Evolutionary conservation across 2,797 vertebrate species (phyloP).

Genomic region (Gouania willdenowi): DNA sequence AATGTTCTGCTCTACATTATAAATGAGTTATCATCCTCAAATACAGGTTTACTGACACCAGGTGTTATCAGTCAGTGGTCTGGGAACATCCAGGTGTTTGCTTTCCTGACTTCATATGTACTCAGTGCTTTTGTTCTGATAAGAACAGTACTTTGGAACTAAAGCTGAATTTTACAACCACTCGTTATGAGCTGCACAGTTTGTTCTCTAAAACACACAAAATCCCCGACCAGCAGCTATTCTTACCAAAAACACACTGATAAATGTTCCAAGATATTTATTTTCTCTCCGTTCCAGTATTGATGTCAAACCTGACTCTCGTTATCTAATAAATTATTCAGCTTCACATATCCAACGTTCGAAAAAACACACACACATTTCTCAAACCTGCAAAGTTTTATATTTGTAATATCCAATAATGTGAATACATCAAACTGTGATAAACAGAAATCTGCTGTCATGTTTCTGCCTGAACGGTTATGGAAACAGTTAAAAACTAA

Average conservation of each 20-base stretch:
- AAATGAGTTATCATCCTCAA: no score
- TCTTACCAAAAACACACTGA: neutral
- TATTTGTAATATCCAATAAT: neutral
- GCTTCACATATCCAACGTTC: conserved; percentile 2
- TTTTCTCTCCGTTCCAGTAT: neutral
- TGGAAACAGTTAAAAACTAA: no score
- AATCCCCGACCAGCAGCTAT: neutral
- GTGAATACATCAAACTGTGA: neutral
- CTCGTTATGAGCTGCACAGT: neutral
- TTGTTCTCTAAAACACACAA: neutral
- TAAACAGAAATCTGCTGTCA: neutral
- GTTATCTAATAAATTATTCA: conserved; percentile 24
- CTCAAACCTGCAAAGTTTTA: neutral
- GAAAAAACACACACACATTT: neutral
- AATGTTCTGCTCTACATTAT: no score
- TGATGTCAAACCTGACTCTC: neutral
- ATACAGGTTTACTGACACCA: no score
- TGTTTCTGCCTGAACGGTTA: no score
- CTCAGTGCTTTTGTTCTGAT: conserved; percentile 6
- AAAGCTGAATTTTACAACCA: no score
- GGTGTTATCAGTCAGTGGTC: no score
- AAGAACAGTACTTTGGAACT: conserved; percentile 1
- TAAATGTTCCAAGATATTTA: conserved; percentile 11
- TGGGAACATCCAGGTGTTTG: neutral
- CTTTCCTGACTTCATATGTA: neutral